A percentile compares a stretch with the other conserved stretches of the same genome.
Conservation (phyloP, 2,888 invertebrate species). For the Phania funesta region DNA sequence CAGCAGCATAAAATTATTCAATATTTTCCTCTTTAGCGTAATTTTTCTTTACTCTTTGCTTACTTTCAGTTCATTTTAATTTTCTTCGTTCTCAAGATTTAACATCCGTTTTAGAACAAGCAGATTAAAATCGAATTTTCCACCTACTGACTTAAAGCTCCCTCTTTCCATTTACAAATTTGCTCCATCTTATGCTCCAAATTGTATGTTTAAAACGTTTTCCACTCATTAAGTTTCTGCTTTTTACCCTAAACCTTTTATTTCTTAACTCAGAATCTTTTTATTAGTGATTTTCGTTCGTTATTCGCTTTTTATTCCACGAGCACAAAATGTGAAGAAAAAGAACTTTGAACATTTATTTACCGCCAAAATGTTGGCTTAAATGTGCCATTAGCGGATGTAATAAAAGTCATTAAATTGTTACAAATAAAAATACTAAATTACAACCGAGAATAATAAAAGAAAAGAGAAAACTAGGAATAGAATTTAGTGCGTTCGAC, state of each 20-base stretch:
- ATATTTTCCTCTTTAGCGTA: background rate
- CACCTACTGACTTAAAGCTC: slow-evolving; percentile 14
- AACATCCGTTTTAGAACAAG: slow-evolving; percentile 29
- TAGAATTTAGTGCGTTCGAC: slow-evolving; percentile 26
- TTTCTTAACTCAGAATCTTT: slow-evolving; percentile 28
- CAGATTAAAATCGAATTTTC: slow-evolving; percentile 50
- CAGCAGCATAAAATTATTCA: slow-evolving; percentile 41
- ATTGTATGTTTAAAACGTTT: background rate
- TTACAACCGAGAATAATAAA: slow-evolving; percentile 16
- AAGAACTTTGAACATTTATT: slow-evolving; percentile 61
- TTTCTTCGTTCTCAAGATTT: slow-evolving; percentile 10
- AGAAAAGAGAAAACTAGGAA: slow-evolving; percentile 11
- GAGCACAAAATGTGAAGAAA: slow-evolving; percentile 11
- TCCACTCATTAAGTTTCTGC: background rate
- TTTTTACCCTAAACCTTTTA: background rate
- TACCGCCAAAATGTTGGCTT: slow-evolving; percentile 68
- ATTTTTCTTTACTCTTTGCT: background rate
- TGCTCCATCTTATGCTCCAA: background rate
- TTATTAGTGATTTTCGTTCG: slow-evolving; percentile 42
- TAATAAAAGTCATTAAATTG: slow-evolving; percentile 69
- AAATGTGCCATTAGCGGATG: slow-evolving; percentile 70
- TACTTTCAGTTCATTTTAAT: background rate
- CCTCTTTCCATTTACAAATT: background rate
- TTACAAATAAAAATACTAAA: slow-evolving; percentile 50
- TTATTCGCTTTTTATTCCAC: slow-evolving; percentile 15